phyloP scores from a whole-genome alignment of 2,797 vertebrate species.

The Fistularia commersonii region DNA sequence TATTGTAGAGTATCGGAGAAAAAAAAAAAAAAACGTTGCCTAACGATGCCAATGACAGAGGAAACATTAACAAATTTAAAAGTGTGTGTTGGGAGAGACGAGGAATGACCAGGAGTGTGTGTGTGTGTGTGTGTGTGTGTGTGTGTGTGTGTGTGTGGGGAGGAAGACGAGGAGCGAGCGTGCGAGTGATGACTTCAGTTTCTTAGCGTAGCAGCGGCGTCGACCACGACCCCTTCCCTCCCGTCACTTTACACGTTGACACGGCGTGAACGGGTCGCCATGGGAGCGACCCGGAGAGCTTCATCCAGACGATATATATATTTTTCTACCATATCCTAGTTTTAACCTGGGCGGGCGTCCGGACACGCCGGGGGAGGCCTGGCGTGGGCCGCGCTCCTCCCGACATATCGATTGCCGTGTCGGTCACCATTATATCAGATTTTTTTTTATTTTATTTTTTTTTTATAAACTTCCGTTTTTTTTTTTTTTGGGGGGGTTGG shows the following conservation, averaged over 20 bases:
- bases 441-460: conserved; percentile 6
- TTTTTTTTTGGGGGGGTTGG: no score
- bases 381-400: conserved; percentile 22
- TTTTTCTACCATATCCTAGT: conserved; percentile 84
- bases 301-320: conserved; percentile 82
- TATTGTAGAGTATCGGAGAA: conserved; percentile 70
- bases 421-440: conserved; percentile 66
- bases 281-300: conserved; percentile 72
- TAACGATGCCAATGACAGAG: conserved; percentile 79
- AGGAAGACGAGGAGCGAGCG: conserved; percentile 41
- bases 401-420: conserved; percentile 49
- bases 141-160: no score
- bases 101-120: conserved; percentile 67
- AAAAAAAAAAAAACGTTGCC: conserved; percentile 63
- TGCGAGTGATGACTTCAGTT: conserved; percentile 32
- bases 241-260: conserved; percentile 65
- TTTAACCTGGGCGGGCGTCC: conserved; percentile 66
- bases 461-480: conserved; percentile 69
- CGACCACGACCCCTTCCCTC: conserved; percentile 47
- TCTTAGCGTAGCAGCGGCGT: conserved; percentile 57
- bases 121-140: background rate
- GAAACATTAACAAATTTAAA: conserved; percentile 69
- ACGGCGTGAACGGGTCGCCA: no score
- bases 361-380: conserved; percentile 12
- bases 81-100: conserved; percentile 44